phyloP scores from a whole-genome alignment of 2,797 vertebrate species.

The Channallabes apus region DNA sequence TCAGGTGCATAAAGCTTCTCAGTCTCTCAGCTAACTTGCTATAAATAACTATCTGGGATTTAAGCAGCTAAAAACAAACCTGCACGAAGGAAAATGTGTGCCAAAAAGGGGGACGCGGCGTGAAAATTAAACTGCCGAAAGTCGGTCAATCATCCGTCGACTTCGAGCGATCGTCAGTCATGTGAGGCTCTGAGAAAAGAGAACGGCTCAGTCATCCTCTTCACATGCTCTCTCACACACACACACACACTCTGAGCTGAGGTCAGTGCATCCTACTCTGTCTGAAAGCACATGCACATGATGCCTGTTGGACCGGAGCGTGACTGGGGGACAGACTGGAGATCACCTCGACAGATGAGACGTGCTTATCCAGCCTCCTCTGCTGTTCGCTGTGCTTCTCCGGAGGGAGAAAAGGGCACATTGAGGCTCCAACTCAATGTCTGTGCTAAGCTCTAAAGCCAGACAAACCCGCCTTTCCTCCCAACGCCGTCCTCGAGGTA shows the following conservation, averaged over 20 bases:
- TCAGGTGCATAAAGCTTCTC: constrained; percentile 60
- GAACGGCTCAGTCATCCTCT: not conserved
- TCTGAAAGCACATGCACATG: constrained; percentile 13
- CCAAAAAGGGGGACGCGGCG: constrained; percentile 18
- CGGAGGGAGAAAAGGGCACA: constrained; percentile 27
- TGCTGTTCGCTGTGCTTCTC: constrained; percentile 27
- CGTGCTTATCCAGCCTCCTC: constrained; percentile 24
- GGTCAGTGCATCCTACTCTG: constrained; percentile 33
- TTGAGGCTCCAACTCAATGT: constrained; percentile 24
- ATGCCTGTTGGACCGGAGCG: constrained; percentile 39
- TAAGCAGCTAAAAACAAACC: constrained; percentile 20
- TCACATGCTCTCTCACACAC: not conserved
- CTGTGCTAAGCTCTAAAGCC: constrained; percentile 18
- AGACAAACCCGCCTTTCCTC: constrained; percentile 23
- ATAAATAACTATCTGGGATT: constrained; percentile 68
- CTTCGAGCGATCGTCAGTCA: constrained; percentile 35
- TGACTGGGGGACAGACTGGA: constrained; percentile 52
- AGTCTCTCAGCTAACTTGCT: constrained; percentile 69
- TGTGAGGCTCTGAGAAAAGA: constrained; percentile 9
- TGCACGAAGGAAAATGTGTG: constrained; percentile 1
- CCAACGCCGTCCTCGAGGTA: not conserved
- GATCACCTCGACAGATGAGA: constrained; percentile 61
- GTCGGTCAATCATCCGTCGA: constrained; percentile 54
- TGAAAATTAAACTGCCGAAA: constrained; percentile 42
- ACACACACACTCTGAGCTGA: not conserved